Base-by-base conservation (phyloP, 2,888 invertebrate genomes). In the Xanthorhoe designata region DNA sequence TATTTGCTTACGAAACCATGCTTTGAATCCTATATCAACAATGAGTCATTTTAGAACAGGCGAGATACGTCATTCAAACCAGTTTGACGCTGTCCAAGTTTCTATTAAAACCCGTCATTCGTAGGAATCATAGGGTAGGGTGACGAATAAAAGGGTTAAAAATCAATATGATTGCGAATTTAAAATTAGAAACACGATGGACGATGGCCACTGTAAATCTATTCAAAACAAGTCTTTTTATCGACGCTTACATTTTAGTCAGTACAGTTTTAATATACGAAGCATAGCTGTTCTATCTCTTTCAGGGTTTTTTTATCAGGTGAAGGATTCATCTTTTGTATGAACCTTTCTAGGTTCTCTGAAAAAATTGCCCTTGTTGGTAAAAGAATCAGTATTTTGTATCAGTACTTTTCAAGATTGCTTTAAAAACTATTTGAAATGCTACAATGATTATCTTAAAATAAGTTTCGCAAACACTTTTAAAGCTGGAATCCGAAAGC, bases 81-180 rank as follows among this genome's bases (percentile, higher is more conserved):
- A 72, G 75, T 75, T 73, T 68, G 29, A 64, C 57, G 69, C 68
- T 65, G 70, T 59, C 55, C 71, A 68, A 62, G 77, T 32, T 32
- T 32, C 32, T 32, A 32, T 32, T 32, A 32, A 24, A 24, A 32
- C 65, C 65, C 67, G 64, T 61, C 59, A 56, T 70, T 61, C 60
- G 55, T 70, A 68, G 74, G 69, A 56, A 69, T 61, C 60, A 53
- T 70, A 68, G 74, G 69, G 64, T 74, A 59, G 65, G 60, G 42
- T 50, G 49, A 52, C 32, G 49, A 51, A 47, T 32, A 51, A 71
- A 75, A 73, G 82, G 82, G 78, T 76, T 72, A 55, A 50, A 75
- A 79, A 80, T 80, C 78, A 72, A 79, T 82, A 71, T 4, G 17
- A 19, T 64, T 32, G 15, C 15, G 9, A 51, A 51, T 51, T 42